Evolutionary conservation across 2,113 vertebrate species (phyloP).

Genomic region (Gymnogyps californianus): DNA sequence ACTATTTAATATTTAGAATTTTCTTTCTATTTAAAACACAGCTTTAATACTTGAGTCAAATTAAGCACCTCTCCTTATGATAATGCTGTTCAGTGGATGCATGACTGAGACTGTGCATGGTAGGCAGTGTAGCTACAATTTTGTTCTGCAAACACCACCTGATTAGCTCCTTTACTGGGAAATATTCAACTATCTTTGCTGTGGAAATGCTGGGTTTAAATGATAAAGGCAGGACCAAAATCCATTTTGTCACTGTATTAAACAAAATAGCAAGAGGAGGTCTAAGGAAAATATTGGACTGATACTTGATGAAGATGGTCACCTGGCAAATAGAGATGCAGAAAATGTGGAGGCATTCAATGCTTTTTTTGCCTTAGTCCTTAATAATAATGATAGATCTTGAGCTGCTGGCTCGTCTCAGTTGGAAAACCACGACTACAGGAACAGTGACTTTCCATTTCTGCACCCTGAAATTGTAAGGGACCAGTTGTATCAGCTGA

Average conservation of each 20-base stretch:
- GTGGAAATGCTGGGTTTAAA: not conserved
- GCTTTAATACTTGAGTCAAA: not conserved
- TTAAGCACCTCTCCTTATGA: not conserved
- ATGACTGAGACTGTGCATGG: fast-evolving
- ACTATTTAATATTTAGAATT: not conserved
- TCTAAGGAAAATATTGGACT: not conserved
- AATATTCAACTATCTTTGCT: not conserved
- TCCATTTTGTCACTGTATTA: not conserved
- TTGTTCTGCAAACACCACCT: not conserved
- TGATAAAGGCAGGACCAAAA: not conserved
- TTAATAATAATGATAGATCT: not conserved
- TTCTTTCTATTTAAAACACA: not conserved
- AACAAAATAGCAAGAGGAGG: not conserved
- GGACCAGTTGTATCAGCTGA: not conserved
- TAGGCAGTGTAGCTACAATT: not conserved
- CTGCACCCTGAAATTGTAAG: not conserved
- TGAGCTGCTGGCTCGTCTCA: not conserved
- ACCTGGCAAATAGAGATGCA: not conserved
- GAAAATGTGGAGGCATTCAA: not conserved
- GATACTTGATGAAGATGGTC: not conserved
- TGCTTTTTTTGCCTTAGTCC: not conserved
- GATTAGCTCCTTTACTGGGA: not conserved
- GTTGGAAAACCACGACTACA: not conserved
- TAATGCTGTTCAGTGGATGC: not conserved
- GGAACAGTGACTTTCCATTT: not conserved